Conservation (phyloP, 2,113 vertebrate genomes). For the Myxocyprinus asiaticus region DNA sequence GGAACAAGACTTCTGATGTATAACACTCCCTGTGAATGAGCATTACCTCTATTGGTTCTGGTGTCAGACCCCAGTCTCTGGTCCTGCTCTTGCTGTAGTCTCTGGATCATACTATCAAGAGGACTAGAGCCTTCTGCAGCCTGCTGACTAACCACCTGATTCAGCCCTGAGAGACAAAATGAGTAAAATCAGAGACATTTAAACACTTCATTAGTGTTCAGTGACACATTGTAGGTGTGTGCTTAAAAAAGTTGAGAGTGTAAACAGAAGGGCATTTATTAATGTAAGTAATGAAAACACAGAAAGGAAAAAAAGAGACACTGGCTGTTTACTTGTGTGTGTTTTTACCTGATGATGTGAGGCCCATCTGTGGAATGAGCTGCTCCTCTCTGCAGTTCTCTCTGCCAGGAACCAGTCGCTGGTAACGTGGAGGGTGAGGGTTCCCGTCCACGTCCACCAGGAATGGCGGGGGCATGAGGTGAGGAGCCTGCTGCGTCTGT, state of each 20-base stretch:
- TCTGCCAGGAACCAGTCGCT: constrained; percentile 94
- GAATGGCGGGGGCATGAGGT: constrained; percentile 98
- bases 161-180: constrained; percentile 79
- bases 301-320: not conserved
- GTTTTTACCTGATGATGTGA: constrained; percentile 91
- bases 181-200: constrained; percentile 15
- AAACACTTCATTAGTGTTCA: not conserved
- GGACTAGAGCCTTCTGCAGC: constrained; percentile 89
- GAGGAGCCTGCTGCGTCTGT: constrained; percentile 97
- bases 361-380: constrained; percentile 98
- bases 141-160: constrained; percentile 96
- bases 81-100: constrained; percentile 95
- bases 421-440: constrained; percentile 92
- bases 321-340: not conserved
- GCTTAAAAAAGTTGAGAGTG: not conserved
- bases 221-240: not conserved
- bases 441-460: constrained; percentile 98
- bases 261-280: not conserved
- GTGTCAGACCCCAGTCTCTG: constrained; percentile 81
- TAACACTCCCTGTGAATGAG: too few species aligned
- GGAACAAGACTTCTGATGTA: too few species aligned
- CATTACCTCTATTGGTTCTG: constrained; percentile 83
- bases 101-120: constrained; percentile 93
- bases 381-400: constrained; percentile 95
- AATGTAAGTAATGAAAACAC: not conserved